These are phyloP conservation scores for Tragopan temminckii DNA, from an alignment of 2,797 vertebrate genomes.

Conservation along the genomic window DNA sequence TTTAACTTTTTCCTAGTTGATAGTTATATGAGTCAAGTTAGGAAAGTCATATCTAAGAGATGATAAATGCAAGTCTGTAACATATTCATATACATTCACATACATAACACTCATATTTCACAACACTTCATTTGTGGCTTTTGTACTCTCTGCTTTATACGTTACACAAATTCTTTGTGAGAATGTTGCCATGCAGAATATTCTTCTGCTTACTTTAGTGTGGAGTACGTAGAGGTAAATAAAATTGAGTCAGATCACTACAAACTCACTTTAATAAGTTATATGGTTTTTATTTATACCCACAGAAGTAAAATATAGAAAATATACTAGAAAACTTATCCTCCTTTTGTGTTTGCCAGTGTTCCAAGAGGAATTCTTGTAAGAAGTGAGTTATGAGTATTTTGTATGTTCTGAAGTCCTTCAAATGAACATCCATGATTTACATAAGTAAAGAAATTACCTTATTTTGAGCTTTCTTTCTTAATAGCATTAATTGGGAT, in stretches of 20 bases:
- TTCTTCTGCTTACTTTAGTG: neutral
- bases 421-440: neutral
- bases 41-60: neutral
- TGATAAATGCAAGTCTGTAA: neutral
- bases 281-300: neutral
- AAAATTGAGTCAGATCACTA: neutral
- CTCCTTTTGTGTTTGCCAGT: neutral
- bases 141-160: neutral
- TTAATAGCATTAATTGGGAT: neutral
- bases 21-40: neutral
- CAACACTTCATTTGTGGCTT: neutral
- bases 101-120: neutral
- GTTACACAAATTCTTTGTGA: neutral
- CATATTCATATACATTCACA: no score
- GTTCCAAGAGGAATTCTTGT: neutral
- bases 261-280: neutral
- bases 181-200: neutral
- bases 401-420: neutral
- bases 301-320: slow-evolving; percentile 18
- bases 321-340: neutral
- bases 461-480: neutral
- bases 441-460: neutral
- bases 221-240: slow-evolving; percentile 14
- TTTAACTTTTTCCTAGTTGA: neutral
- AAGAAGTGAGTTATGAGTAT: neutral